phyloP scores from a whole-genome alignment of 2,113 vertebrate species.

The Anhinga rufa region DNA sequence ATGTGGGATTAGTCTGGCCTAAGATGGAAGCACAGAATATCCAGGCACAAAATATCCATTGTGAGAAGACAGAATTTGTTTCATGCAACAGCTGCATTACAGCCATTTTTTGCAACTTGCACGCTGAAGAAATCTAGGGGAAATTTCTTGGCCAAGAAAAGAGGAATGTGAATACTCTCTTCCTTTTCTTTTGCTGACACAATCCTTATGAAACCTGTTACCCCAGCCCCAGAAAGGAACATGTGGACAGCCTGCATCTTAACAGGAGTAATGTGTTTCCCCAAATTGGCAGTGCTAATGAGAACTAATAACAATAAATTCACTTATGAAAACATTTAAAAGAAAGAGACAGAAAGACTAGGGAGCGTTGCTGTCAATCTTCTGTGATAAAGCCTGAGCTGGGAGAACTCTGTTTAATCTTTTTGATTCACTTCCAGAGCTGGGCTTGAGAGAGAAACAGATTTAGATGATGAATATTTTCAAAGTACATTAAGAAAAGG shows the following conservation, averaged over 20 bases:
- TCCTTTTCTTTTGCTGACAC: background rate
- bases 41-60: background rate
- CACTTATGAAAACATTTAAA: background rate
- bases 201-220: background rate
- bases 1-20: background rate
- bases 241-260: background rate
- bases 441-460: background rate
- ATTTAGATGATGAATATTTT: constrained; percentile 16
- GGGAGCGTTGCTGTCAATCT: background rate
- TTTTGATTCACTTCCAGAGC: background rate
- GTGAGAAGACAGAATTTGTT: background rate
- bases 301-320: background rate
- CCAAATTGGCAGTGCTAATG: background rate
- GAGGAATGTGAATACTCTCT: background rate
- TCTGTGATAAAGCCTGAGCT: background rate
- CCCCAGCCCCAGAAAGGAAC: background rate
- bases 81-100: background rate
- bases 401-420: background rate
- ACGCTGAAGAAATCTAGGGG: background rate
- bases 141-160: background rate
- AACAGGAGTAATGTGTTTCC: background rate
- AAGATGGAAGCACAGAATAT: background rate
- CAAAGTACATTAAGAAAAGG: background rate
- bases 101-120: background rate
- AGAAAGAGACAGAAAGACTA: background rate